Evolutionary conservation across 1,140 invertebrate genomes (phyloP).

Genomic region (Bombus cullumanus): DNA sequence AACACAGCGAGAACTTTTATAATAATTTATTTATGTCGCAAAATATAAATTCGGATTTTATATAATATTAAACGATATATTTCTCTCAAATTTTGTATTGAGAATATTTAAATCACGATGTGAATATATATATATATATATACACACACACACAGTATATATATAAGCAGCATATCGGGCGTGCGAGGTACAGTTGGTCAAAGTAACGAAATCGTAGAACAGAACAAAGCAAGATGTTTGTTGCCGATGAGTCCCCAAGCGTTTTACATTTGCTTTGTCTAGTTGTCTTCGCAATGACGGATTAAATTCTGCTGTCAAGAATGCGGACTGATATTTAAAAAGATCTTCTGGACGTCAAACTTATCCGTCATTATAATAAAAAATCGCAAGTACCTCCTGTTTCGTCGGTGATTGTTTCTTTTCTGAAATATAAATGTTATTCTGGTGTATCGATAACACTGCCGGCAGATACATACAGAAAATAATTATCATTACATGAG

Average conservation of each 20-base stretch:
- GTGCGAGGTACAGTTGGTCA: too few species aligned
- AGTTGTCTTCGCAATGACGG: slow-evolving; percentile 1
- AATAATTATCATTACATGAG: not conserved
- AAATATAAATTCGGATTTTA: too few species aligned
- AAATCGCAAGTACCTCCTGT: not conserved
- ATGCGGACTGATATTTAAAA: not conserved
- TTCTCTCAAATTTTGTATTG: too few species aligned
- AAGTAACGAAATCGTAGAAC: not conserved
- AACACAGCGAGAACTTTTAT: too few species aligned
- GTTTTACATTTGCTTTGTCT: not conserved
- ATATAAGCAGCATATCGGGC: not conserved
- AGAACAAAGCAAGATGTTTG: not conserved
- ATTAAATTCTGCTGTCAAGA: slow-evolving; percentile 14
- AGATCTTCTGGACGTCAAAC: not conserved
- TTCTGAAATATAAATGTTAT: not conserved
- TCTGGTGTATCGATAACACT: too few species aligned
- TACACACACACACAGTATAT: too few species aligned
- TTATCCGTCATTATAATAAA: not conserved
- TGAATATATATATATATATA: too few species aligned
- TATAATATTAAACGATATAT: too few species aligned
- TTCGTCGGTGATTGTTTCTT: too few species aligned
- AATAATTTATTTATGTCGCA: too few species aligned
- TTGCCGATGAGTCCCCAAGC: not conserved
- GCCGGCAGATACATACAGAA: not conserved
- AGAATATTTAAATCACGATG: too few species aligned